Evolutionary conservation across 2,113 vertebrate genomes (phyloP).

Genomic region (Corynorhinus townsendii): DNA sequence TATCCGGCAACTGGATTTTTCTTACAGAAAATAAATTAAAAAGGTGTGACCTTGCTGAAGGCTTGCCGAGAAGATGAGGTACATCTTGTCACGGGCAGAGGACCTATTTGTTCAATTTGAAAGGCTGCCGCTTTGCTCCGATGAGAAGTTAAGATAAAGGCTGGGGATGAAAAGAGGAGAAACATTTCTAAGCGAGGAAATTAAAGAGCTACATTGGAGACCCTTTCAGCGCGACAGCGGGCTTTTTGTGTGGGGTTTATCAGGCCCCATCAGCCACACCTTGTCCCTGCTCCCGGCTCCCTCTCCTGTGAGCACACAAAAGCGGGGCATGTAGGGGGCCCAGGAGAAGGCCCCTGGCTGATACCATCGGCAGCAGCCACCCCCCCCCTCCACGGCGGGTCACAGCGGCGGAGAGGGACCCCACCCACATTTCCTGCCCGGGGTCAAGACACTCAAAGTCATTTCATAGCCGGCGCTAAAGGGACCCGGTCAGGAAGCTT

Average conservation of each 20-base stretch:
- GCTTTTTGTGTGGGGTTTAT: slow-evolving; percentile 84
- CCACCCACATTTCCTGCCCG: slow-evolving; percentile 20
- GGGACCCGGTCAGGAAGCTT: not conserved
- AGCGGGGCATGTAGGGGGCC: slow-evolving; percentile 62
- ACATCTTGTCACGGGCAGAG: slow-evolving; percentile 94
- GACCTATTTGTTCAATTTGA: slow-evolving; percentile 95
- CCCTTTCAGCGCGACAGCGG: slow-evolving; percentile 82
- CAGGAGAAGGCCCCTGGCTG: slow-evolving; percentile 33
- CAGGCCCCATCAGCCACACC: slow-evolving; percentile 84
- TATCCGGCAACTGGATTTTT: slow-evolving; percentile 84
- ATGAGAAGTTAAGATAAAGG: slow-evolving; percentile 88
- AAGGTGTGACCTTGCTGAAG: slow-evolving; percentile 97
- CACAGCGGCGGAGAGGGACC: slow-evolving; percentile 46
- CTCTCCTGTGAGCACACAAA: slow-evolving; percentile 81
- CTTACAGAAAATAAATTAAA: slow-evolving; percentile 95
- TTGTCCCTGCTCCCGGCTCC: slow-evolving; percentile 76
- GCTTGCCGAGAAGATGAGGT: slow-evolving; percentile 94
- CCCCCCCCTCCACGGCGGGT: slow-evolving; percentile 23
- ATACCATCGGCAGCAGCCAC: slow-evolving; percentile 26
- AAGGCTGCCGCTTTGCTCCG: slow-evolving; percentile 86
- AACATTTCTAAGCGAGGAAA: slow-evolving; percentile 88
- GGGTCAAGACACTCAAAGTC: slow-evolving; percentile 45
- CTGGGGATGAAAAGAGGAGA: slow-evolving; percentile 84
- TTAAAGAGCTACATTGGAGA: slow-evolving; percentile 92
- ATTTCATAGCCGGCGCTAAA: not conserved